phyloP scores from a whole-genome alignment of 1,140 invertebrate species.

The Caerostris extrusa region DNA sequence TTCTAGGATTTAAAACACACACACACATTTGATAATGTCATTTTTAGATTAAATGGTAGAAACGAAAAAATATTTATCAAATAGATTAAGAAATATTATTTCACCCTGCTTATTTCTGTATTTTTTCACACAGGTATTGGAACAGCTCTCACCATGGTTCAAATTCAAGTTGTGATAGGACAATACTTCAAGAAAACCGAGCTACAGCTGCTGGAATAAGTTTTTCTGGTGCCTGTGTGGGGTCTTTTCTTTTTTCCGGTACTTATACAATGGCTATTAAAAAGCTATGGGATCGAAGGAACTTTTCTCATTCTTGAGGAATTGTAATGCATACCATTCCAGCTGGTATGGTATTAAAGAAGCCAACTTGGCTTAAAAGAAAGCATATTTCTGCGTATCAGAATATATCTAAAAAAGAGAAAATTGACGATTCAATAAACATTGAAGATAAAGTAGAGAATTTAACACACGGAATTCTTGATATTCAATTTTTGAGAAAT shows the following conservation, averaged over 20 bases:
- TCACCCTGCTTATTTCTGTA: too few relatives aligned
- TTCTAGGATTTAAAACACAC: too few relatives aligned
- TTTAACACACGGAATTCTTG: background rate
- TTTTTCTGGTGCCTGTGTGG: constrained; percentile 80
- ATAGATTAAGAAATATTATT: too few relatives aligned
- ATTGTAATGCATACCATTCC: constrained; percentile 87
- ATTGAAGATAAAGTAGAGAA: background rate
- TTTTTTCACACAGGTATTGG: constrained; percentile 13
- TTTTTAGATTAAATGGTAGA: too few relatives aligned
- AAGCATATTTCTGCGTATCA: background rate
- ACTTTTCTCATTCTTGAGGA: constrained; percentile 87
- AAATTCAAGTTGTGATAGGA: constrained; percentile 74
- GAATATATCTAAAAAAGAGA: background rate
- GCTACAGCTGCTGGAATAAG: constrained; percentile 78
- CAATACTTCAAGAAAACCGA: constrained; percentile 70
- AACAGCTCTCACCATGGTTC: constrained; percentile 13
- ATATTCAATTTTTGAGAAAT: background rate
- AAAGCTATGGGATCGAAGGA: constrained; percentile 78
- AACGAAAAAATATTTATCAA: too few relatives aligned
- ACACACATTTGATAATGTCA: too few relatives aligned
- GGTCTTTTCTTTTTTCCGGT: constrained; percentile 81
- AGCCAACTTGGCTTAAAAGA: constrained; percentile 79
- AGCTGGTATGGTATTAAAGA: constrained; percentile 84
- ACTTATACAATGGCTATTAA: constrained; percentile 79
- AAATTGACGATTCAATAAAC: background rate